Evolutionary conservation across 2,113 vertebrate genomes (phyloP), one percentile per base, ranked within the genome.

Genomic region (Grus americana): DNA sequence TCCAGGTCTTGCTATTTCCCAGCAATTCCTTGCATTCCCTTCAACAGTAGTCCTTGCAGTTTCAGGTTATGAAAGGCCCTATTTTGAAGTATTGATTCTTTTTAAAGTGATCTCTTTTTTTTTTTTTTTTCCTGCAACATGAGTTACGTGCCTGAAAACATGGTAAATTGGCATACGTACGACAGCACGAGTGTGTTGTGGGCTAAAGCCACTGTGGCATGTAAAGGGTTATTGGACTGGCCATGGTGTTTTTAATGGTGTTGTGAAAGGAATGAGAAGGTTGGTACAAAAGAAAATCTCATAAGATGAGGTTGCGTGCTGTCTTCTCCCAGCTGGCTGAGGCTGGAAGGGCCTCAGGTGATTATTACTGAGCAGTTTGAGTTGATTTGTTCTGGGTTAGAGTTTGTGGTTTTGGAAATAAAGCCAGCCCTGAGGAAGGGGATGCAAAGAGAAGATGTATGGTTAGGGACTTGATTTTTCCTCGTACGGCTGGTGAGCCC

Each of bases 311-410:
- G 47, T 16, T 62, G 29, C 5, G 1, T 74, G 52, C 76, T 85
- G 38, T 52, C 73, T 80, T 88, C 68, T 86, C 59, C 71, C 61
- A 83, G 68, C 61, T 75, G 55, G n/a, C 55, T 86, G 47, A 68
- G 32, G 44, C 79, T 93, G 55, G 70, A 83, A 93, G 34, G 40
- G 65, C 70, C 87, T 95, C 8, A 0, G 44, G 93, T 72, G 54
- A 68, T 93, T 85, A 88, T 76, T 82, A 85, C 78, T 42, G 78
- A 90, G 70, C 61, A 95, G 50, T 91, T 85, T 90, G 81, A 85
- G 66, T 66, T 86, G 81, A 91, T 92, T 94, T 94, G 54, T 94
- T 91, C 87, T 79, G 54, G 42, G 84, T 84, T 78, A 78, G 75
- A 81, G 55, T 86, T 81, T 90, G 59, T 71, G 68, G 44, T 3